Conservation (phyloP, 2,888 invertebrate species). For the Cryptocephalus primarius region DNA sequence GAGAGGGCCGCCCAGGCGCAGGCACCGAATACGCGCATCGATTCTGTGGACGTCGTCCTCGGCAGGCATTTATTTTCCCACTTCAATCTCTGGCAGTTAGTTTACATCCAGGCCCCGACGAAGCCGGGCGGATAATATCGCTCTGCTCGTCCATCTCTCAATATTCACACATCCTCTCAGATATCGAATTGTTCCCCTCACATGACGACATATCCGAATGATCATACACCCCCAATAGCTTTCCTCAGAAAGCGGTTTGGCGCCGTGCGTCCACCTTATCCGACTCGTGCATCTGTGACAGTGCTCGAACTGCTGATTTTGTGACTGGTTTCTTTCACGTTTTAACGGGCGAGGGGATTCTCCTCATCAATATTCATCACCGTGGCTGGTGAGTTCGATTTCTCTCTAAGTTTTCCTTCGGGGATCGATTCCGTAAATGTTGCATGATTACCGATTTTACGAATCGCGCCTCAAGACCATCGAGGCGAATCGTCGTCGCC, state of each 20-base stretch:
- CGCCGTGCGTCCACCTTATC: not conserved
- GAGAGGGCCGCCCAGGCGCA: slow-evolving; percentile 26
- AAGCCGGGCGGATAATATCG: slow-evolving; percentile 8
- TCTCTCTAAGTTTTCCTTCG: not conserved
- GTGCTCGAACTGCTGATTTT: slow-evolving; percentile 11
- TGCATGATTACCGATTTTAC: too few species aligned
- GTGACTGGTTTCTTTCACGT: slow-evolving; percentile 9
- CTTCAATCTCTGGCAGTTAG: slow-evolving; percentile 25
- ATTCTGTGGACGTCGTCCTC: slow-evolving; percentile 24
- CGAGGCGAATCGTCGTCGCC: too few species aligned
- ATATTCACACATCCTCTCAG: not conserved
- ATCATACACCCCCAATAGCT: too few species aligned
- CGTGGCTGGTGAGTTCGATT: slow-evolving; percentile 29
- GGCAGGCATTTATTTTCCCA: slow-evolving; percentile 17
- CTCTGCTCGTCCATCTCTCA: not conserved
- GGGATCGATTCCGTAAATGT: too few species aligned
- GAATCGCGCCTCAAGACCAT: too few species aligned
- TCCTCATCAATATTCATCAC: slow-evolving; percentile 25
- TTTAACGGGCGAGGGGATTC: slow-evolving; percentile 19
- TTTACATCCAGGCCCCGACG: slow-evolving; percentile 18
- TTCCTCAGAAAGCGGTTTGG: too few species aligned
- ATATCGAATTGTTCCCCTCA: too few species aligned
- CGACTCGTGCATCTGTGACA: slow-evolving; percentile 7
- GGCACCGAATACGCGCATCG: slow-evolving; percentile 29
- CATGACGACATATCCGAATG: too few species aligned